Evolutionary conservation across 2,888 invertebrate species (phyloP), one percentile per base, ranked within the genome.

Genomic region (Pinctada fucata): DNA sequence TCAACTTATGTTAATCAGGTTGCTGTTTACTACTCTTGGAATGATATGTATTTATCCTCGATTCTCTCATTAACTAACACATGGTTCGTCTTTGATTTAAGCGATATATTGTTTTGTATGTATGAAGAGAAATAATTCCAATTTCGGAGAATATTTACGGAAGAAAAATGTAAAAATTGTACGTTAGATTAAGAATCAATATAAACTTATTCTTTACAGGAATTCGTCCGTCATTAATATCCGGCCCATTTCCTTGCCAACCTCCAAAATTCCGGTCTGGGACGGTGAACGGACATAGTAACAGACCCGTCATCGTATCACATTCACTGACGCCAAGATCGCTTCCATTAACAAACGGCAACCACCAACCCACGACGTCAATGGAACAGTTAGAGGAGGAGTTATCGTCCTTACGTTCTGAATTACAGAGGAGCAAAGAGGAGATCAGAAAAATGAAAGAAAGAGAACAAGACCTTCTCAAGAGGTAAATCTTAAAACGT

Each of bases 371-470:
- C 45, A 58, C 58, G 58, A 58, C 58, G 58, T 58, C 13, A 31
- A 74, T 80, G 49, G 75, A 77, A 31, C 74, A 72, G 8, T 79
- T 86, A 49, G 85, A 88, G 58, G 78, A 83, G 70, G 93, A 94
- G 85, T 87, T 94, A 66, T 93, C 93, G 76, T 86, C 88, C 3
- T 90, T 94, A 8, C 89, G 92, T 75, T 87, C 89, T 16, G 94
- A 94, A 83, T 88, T 94, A 52, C 91, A 91, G 63, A 91, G 91
- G 72, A 92, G 93, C 13, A 91, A 92, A 79, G 91, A 93, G 68
- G 89, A 91, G 5, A 89, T 93, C 3, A 83, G 85, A 73, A 88
- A 86, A 72, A 81, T 93, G 74, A 92, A 94, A 88, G 92, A 93
- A 72, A 87, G 92, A 81, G 93, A 94, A 88, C 90, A 91, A 80